Percentiles rank a stretch among this genome's conserved stretches.
Evolutionary conservation across 2,888 invertebrate species (phyloP).

Genomic region (Andricus curvator): DNA sequence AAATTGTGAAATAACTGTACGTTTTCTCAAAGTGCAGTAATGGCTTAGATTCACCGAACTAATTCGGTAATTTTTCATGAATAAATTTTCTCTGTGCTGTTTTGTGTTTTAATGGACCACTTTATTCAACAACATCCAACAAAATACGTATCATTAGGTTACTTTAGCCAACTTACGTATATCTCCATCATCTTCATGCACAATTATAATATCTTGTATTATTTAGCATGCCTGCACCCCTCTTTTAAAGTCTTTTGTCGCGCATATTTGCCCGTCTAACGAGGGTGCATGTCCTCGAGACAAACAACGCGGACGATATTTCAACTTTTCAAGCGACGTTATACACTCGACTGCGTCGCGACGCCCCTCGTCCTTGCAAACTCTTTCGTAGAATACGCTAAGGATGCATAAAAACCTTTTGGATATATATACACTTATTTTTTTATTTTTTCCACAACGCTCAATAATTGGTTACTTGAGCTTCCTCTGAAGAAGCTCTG

Average conservation of each 20-base stretch:
- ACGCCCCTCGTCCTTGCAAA: slow-evolving; percentile 44
- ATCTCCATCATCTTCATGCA: slow-evolving; percentile 6
- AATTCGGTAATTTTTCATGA: too few species aligned
- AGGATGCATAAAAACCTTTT: neutral
- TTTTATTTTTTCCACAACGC: neutral
- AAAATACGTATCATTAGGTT: neutral
- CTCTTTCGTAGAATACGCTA: neutral
- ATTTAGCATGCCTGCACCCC: slow-evolving; percentile 54
- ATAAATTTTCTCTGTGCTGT: neutral
- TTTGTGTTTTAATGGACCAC: neutral
- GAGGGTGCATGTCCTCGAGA: slow-evolving; percentile 68
- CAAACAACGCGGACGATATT: slow-evolving; percentile 68
- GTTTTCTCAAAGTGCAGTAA: too few species aligned
- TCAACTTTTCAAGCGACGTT: slow-evolving; percentile 61
- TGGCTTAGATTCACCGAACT: too few species aligned
- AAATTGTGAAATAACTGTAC: too few species aligned
- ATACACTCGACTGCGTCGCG: slow-evolving; percentile 39
- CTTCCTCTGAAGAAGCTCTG: neutral
- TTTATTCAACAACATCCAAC: neutral
- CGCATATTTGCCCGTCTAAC: slow-evolving; percentile 67
- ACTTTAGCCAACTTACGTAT: neutral
- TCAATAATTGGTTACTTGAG: slow-evolving; percentile 35
- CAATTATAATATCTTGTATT: slow-evolving; percentile 63
- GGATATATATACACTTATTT: neutral
- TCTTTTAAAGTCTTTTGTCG: slow-evolving; percentile 65